Conservation (phyloP, 1,140 invertebrate genomes). For the Bombus affinis region DNA sequence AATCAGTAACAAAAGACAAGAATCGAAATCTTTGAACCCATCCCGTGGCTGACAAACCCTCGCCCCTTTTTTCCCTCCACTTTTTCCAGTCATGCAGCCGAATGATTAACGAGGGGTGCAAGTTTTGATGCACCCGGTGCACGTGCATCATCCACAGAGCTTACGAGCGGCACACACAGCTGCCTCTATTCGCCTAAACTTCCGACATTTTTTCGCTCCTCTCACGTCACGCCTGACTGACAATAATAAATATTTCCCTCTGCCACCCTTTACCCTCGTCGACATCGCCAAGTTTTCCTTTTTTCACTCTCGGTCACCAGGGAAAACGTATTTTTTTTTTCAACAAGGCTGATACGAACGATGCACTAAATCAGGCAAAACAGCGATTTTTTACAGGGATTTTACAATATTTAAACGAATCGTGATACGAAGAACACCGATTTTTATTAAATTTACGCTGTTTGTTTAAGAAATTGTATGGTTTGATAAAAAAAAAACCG, state of each 20-base stretch:
- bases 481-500: no score
- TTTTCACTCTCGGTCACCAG: neutral
- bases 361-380: neutral
- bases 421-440: no score
- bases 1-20: constrained; percentile 50
- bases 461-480: no score
- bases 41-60: constrained; percentile 3
- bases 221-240: constrained; percentile 32
- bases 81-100: constrained; percentile 48
- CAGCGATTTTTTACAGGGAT: no score
- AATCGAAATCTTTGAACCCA: constrained; percentile 28
- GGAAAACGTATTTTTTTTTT: neutral
- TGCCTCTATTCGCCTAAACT: constrained; percentile 46
- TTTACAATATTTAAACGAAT: neutral
- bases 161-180: constrained; percentile 45
- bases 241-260: constrained; percentile 44
- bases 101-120: constrained; percentile 74
- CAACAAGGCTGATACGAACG: neutral
- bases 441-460: no score
- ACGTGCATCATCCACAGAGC: constrained; percentile 50
- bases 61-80: neutral
- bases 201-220: constrained; percentile 51
- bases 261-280: neutral
- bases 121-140: constrained; percentile 69
- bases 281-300: constrained; percentile 8